Conservation (phyloP, 2,113 vertebrate species). For the Empidonax traillii region DNA sequence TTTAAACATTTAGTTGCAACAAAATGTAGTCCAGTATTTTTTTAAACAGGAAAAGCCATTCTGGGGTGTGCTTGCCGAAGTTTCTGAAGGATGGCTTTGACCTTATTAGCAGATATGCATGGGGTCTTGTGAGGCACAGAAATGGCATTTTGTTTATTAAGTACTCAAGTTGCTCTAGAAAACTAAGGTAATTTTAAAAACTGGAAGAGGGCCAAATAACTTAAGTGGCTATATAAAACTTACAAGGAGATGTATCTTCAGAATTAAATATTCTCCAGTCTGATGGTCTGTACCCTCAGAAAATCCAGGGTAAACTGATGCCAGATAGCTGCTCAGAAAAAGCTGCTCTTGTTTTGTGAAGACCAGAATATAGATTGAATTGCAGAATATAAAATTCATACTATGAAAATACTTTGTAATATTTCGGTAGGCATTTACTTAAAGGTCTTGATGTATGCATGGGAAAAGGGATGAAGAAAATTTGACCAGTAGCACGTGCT, state of each 20-base stretch:
- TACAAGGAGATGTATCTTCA: not conserved
- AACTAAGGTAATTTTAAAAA: not conserved
- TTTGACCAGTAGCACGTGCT: rapidly evolving
- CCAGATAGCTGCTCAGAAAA: not conserved
- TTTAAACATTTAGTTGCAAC: slow-evolving; percentile 40
- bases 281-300: not conserved
- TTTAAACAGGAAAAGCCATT: not conserved
- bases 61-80: not conserved
- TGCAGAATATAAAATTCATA: not conserved
- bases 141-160: not conserved
- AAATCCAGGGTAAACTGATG: not conserved
- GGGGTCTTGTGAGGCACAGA: not conserved
- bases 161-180: not conserved
- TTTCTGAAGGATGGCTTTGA: not conserved
- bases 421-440: not conserved
- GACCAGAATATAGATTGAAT: not conserved
- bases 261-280: not conserved
- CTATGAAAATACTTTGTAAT: not conserved
- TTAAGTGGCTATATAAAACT: not conserved
- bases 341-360: not conserved
- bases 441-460: not conserved
- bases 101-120: not conserved
- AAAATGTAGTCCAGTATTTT: not conserved
- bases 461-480: not conserved
- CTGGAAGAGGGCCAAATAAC: not conserved